A percentile compares a stretch with the other conserved stretches of the same genome.
Conservation (phyloP, 2,113 vertebrate species). For the Anser brachyrhynchus region DNA sequence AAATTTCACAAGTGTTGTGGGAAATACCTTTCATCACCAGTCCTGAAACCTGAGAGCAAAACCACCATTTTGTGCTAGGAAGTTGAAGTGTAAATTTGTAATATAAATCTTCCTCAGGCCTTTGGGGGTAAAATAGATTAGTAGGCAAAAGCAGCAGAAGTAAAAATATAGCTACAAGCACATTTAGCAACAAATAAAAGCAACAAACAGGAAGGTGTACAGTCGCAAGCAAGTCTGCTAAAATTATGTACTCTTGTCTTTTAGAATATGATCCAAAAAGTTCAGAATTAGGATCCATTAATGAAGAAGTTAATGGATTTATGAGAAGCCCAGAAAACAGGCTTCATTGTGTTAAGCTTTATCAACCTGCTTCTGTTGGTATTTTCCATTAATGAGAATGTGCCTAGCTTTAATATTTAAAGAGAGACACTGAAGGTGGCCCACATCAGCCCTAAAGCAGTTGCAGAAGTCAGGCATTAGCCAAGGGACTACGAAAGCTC, state of each 20-base stretch:
- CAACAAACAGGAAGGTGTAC: background rate
- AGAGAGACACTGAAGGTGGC: background rate
- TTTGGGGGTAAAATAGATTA: slow-evolving; percentile 17
- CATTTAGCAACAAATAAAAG: background rate
- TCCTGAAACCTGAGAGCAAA: background rate
- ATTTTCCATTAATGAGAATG: background rate
- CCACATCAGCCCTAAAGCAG: background rate
- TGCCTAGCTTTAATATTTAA: background rate
- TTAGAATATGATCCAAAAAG: background rate
- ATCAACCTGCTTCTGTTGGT: background rate
- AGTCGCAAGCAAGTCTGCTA: background rate
- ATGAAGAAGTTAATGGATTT: background rate
- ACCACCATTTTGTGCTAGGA: background rate
- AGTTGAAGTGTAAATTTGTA: slow-evolving; percentile 27
- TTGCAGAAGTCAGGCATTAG: background rate
- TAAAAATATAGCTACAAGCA: background rate
- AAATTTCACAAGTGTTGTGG: background rate
- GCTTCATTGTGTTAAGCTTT: background rate
- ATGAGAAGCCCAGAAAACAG: background rate
- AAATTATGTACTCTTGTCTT: background rate
- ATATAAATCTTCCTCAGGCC: slow-evolving; percentile 21
- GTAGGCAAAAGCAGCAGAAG: slow-evolving; percentile 8
- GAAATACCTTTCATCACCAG: background rate
- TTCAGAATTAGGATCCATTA: slow-evolving; percentile 12
- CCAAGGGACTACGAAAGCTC: background rate